Percentiles rank a stretch among this genome's conserved stretches.
Conservation (phyloP, 1,140 invertebrate genomes). For the Mesaphorura yosii region DNA sequence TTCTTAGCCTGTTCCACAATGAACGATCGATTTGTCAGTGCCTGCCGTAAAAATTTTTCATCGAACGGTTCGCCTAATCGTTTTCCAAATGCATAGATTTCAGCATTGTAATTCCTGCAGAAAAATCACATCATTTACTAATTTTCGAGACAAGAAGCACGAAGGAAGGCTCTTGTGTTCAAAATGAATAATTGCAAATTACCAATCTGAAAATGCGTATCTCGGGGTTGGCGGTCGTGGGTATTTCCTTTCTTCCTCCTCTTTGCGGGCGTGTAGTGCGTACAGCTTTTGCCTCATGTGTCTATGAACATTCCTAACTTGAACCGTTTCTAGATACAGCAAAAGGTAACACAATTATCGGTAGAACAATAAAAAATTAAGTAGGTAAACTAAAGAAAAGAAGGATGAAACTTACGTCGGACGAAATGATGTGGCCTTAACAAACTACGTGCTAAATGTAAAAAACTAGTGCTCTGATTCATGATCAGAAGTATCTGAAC, state of each 20-base stretch:
- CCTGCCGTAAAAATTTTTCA: conserved; percentile 51
- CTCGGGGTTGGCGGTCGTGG: conserved; percentile 35
- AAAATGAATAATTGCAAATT: too few species aligned
- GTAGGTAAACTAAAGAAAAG: too few species aligned
- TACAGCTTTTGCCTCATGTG: conserved; percentile 40
- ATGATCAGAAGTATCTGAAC: too few species aligned
- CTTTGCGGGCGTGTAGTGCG: conserved; percentile 39
- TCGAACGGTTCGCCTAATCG: conserved; percentile 75
- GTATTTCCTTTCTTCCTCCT: conserved; percentile 31
- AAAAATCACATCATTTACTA: conserved; percentile 6
- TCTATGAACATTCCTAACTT: neutral
- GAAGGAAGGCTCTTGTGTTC: conserved; percentile 2
- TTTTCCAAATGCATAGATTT: conserved; percentile 75
- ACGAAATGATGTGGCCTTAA: too few species aligned
- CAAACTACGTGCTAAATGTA: too few species aligned
- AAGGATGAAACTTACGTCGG: too few species aligned
- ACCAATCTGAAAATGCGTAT: conserved; percentile 57
- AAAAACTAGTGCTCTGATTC: too few species aligned
- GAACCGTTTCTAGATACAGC: neutral
- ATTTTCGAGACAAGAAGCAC: neutral
- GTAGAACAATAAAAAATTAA: too few species aligned
- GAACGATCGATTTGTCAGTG: conserved; percentile 70
- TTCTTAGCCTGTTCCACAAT: conserved; percentile 55
- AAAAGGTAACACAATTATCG: too few species aligned
- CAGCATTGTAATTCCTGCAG: conserved; percentile 67